phyloP scores from a whole-genome alignment of 2,113 vertebrate genomes.

The Diglossa brunneiventris region DNA sequence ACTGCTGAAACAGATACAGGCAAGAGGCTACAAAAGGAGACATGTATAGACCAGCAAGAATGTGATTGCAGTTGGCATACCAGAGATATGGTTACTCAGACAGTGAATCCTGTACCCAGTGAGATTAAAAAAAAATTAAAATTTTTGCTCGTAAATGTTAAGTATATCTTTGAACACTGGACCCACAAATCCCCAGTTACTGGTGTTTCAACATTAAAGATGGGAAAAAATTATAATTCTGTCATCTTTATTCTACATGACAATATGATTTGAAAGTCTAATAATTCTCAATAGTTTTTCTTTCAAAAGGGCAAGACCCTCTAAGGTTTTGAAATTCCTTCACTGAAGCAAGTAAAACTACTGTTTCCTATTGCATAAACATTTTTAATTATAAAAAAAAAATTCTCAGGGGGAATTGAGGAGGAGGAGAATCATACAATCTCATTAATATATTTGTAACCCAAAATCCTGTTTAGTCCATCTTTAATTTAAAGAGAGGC shows the following conservation, averaged over 20 bases:
- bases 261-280: neutral
- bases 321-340: neutral
- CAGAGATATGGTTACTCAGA: conserved; percentile 23
- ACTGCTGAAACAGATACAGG: neutral
- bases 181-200: neutral
- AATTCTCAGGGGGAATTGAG: neutral
- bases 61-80: neutral
- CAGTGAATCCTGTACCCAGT: neutral
- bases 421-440: neutral
- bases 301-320: neutral
- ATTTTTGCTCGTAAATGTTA: neutral
- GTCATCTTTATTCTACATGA: neutral
- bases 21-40: neutral
- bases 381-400: neutral
- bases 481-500: conserved; percentile 37
- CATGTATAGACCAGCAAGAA: conserved; percentile 1
- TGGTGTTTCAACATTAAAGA: neutral
- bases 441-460: conserved; percentile 24
- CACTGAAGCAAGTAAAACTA: neutral
- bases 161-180: neutral
- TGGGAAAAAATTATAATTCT: neutral
- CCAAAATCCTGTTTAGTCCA: neutral
- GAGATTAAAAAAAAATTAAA: neutral
- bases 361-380: neutral
- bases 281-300: neutral